Evolutionary conservation across 2,113 vertebrate genomes (phyloP).

Genomic region (Hemiscyllium ocellatum): DNA sequence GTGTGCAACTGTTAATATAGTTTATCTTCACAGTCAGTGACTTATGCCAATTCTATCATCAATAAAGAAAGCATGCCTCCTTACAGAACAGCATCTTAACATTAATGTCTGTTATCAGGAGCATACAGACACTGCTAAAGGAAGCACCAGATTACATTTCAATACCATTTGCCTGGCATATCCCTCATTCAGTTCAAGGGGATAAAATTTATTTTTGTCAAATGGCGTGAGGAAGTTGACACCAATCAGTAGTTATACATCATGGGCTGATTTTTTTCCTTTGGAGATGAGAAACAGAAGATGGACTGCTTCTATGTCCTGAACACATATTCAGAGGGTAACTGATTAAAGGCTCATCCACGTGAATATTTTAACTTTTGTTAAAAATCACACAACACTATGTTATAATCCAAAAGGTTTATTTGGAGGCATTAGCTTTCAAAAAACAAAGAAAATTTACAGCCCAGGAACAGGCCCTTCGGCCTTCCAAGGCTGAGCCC

Average conservation of each 20-base stretch:
- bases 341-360: too few relatives aligned
- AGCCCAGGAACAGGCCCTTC: too few relatives aligned
- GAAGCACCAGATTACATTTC: neutral
- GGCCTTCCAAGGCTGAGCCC: too few relatives aligned
- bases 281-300: too few relatives aligned
- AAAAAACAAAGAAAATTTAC: too few relatives aligned
- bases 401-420: too few relatives aligned
- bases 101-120: neutral
- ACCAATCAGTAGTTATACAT: neutral
- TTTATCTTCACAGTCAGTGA: neutral
- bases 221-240: slow-evolving; percentile 10
- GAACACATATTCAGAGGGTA: too few relatives aligned
- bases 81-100: neutral
- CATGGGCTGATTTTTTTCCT: neutral
- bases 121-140: slow-evolving; percentile 1
- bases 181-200: slow-evolving; percentile 16
- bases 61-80: neutral
- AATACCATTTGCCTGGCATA: slow-evolving; percentile 6
- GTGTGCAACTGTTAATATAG: neutral
- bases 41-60: neutral
- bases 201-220: slow-evolving; percentile 12
- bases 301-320: too few relatives aligned
- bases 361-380: too few relatives aligned
- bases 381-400: too few relatives aligned
- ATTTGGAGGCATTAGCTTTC: too few relatives aligned